These are phyloP conservation scores for Jaculus jaculus DNA, from an alignment of 2,113 vertebrate genomes.

Conservation along the genomic window DNA sequence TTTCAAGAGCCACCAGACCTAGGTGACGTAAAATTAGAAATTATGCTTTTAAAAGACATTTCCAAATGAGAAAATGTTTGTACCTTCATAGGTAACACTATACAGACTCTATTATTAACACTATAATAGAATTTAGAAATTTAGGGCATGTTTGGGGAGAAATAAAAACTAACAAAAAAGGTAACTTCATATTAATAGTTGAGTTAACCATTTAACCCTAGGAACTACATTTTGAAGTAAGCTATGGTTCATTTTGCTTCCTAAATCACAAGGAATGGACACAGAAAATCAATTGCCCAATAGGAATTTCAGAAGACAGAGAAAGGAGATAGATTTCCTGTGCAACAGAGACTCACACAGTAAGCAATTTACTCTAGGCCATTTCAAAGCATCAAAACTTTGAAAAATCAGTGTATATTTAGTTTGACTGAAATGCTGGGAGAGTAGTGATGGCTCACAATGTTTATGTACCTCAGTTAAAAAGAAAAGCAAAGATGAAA, in stretches of 20 bases:
- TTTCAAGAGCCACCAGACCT: not conserved
- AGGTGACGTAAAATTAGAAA: not conserved
- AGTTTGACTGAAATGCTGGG: slow-evolving; percentile 9
- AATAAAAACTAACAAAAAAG: not conserved
- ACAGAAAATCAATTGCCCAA: not conserved
- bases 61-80: not conserved
- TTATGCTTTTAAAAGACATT: slow-evolving; percentile 12
- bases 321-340: slow-evolving; percentile 14
- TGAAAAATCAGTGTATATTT: slow-evolving; percentile 33
- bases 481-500: not conserved
- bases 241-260: slow-evolving; percentile 33
- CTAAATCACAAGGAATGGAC: not conserved
- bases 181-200: not conserved
- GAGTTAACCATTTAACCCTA: not conserved
- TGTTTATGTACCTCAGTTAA: not conserved
- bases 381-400: slow-evolving; percentile 47
- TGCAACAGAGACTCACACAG: not conserved
- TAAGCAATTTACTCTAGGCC: slow-evolving; percentile 7
- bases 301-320: slow-evolving; percentile 12
- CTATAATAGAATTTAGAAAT: not conserved
- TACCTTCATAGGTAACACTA: not conserved
- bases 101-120: not conserved
- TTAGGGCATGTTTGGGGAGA: not conserved
- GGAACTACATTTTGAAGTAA: not conserved
- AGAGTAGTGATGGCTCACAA: not conserved